Conservation (phyloP, 2,113 vertebrate species). For the Cyprinodon brontotheroides region DNA sequence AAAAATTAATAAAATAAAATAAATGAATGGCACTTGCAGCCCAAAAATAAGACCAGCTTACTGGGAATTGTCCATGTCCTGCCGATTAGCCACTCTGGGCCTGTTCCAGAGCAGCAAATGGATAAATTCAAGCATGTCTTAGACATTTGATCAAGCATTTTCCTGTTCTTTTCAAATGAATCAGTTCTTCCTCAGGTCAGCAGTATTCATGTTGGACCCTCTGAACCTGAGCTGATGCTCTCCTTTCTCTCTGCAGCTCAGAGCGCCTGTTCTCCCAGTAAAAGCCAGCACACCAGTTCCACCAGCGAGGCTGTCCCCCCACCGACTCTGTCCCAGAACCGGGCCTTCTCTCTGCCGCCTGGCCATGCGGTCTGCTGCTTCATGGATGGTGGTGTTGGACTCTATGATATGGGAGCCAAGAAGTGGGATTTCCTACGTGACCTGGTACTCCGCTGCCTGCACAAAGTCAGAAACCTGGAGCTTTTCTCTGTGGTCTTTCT, state of each 20-base stretch:
- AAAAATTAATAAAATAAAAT: no score
- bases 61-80: no score
- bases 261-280: conserved; percentile 80
- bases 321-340: conserved; percentile 88
- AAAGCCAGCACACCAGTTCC: conserved; percentile 91
- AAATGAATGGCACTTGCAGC: no score
- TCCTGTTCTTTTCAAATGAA: no score
- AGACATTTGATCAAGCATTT: no score
- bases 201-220: background rate
- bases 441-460: conserved; percentile 81
- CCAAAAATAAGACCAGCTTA: no score
- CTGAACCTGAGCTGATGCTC: background rate
- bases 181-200: no score
- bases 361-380: conserved; percentile 96
- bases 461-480: background rate
- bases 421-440: conserved; percentile 99
- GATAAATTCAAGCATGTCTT: no score
- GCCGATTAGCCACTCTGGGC: no score
- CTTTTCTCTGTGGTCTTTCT: background rate
- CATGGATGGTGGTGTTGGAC: conserved; percentile 95
- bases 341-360: conserved; percentile 92
- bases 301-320: conserved; percentile 95
- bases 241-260: conserved; percentile 68
- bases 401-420: conserved; percentile 94
- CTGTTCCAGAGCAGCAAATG: no score